A percentile compares a stretch with the other conserved stretches of the same genome.
Conservation (phyloP, 2,797 vertebrate genomes). For the Caiman crocodilus region DNA sequence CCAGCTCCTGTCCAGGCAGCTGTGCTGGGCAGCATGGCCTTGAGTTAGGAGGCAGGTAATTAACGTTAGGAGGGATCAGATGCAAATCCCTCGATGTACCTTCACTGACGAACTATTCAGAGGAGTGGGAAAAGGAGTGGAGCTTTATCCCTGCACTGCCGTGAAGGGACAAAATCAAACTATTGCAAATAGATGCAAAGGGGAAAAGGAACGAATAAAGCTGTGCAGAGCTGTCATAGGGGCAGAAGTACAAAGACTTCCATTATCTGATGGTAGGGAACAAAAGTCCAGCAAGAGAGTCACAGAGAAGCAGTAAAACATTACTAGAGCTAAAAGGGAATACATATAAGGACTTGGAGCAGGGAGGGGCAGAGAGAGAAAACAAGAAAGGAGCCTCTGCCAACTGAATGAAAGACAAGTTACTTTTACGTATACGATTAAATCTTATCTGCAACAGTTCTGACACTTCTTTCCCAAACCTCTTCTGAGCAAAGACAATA, state of each 20-base stretch:
- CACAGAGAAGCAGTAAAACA: background rate
- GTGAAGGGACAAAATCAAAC: fast-evolving
- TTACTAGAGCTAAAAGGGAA: conserved; percentile 16
- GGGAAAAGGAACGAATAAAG: background rate
- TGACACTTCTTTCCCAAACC: conserved; percentile 62
- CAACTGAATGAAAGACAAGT: conserved; percentile 26
- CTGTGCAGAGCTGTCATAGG: background rate
- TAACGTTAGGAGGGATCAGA: background rate
- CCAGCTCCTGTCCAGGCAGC: background rate
- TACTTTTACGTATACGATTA: conserved; percentile 54
- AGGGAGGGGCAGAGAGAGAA: conserved; percentile 44
- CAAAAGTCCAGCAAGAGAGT: conserved; percentile 29
- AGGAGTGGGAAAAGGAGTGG: background rate
- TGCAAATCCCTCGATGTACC: background rate
- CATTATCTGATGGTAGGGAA: conserved; percentile 24
- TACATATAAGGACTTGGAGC: background rate
- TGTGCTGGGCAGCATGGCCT: background rate
- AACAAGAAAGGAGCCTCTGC: conserved; percentile 42
- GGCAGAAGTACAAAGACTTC: background rate
- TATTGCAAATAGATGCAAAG: background rate
- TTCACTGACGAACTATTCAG: background rate
- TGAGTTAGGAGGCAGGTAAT: background rate
- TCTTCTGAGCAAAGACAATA: conserved; percentile 35
- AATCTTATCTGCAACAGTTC: conserved; percentile 30
- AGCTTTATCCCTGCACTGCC: background rate